Conservation (phyloP, 2,888 invertebrate species). For the Agrotis clavis region DNA sequence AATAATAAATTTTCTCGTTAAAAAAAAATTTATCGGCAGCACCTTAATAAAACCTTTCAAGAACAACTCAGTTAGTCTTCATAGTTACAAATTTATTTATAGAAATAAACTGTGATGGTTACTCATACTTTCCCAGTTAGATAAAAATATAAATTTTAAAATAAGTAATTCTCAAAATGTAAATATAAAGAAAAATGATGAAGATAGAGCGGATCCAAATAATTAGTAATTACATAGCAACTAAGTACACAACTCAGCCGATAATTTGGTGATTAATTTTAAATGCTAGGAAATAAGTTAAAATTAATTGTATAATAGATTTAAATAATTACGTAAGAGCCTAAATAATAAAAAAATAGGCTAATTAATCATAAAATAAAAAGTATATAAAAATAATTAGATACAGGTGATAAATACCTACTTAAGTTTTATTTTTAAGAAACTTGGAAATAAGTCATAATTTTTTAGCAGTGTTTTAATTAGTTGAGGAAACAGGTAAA, state of each 20-base stretch:
- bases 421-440: not conserved
- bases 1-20: too few relatives aligned
- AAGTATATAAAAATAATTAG: not conserved
- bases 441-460: not conserved
- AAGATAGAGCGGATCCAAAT: not conserved
- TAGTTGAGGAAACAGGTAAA: too few relatives aligned
- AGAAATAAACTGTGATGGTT: too few relatives aligned
- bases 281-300: not conserved
- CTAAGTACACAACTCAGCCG: not conserved
- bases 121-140: not conserved
- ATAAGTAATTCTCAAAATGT: conserved; percentile 7
- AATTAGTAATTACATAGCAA: not conserved
- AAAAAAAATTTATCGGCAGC: too few relatives aligned
- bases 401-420: not conserved
- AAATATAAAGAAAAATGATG: not conserved
- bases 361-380: too few relatives aligned
- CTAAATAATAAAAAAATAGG: too few relatives aligned
- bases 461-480: too few relatives aligned
- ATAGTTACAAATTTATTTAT: too few relatives aligned
- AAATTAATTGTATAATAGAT: not conserved
- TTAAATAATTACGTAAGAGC: not conserved
- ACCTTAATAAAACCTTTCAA: too few relatives aligned
- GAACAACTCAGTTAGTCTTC: too few relatives aligned
- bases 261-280: not conserved
- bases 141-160: not conserved